These are phyloP conservation scores for Pseudorhiza aurosa DNA, from an alignment of 30 jellyfish, hydroid and myxozoan genomes.

Conservation along the genomic window DNA sequence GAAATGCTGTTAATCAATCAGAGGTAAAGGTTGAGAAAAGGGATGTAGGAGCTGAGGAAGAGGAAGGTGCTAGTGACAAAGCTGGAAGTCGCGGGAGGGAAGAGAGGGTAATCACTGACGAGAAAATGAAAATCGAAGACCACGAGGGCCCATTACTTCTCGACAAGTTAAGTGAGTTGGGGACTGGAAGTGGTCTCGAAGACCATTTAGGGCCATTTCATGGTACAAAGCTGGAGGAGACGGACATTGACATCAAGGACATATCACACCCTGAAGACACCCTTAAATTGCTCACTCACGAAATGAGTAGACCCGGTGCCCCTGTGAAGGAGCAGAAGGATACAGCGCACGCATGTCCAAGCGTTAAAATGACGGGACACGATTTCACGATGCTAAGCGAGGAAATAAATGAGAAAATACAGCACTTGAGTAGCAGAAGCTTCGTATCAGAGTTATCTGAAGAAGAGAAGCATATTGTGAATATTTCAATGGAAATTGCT, in stretches of 20 bases:
- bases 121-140: background rate
- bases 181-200: slow-evolving; percentile 33
- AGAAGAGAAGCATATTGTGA: slow-evolving; percentile 61
- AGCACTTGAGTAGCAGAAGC: slow-evolving; percentile 46
- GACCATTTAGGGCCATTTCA: slow-evolving; percentile 68
- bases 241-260: slow-evolving; percentile 55
- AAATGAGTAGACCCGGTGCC: slow-evolving; percentile 3
- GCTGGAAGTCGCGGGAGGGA: background rate
- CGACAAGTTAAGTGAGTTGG: slow-evolving; percentile 25
- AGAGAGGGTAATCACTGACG: background rate
- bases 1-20: background rate
- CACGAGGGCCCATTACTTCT: background rate
- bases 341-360: background rate
- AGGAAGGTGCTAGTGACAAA: background rate
- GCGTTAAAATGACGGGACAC: slow-evolving; percentile 42
- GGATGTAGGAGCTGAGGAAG: background rate
- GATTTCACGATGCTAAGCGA: slow-evolving; percentile 50
- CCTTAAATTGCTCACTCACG: slow-evolving; percentile 52
- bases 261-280: slow-evolving; percentile 71
- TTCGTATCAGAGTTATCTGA: slow-evolving; percentile 57
- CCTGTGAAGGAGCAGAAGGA: slow-evolving; percentile 1
- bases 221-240: slow-evolving; percentile 66
- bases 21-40: background rate
- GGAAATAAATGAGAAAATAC: slow-evolving; percentile 28
- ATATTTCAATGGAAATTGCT: slow-evolving; percentile 72